Evolutionary conservation across 1,140 invertebrate species (phyloP).

Genomic region (Drosophila repletoides): DNA sequence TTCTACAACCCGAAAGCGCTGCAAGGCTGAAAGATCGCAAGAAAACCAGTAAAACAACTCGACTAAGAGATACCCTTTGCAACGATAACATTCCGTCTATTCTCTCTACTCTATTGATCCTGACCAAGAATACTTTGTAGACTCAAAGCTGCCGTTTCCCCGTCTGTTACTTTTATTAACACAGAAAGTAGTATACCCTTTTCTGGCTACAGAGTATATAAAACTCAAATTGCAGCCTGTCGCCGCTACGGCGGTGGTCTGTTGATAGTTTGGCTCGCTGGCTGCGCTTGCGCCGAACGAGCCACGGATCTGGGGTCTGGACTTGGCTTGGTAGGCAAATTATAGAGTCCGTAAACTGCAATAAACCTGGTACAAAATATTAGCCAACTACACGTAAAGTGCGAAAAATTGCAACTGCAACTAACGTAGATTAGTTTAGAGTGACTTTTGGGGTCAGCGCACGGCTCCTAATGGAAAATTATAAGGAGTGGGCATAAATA

Average conservation of each 20-base stretch:
- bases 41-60: no score
- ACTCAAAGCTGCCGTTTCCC: no score
- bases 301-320: neutral
- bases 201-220: no score
- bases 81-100: no score
- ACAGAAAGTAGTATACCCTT: no score
- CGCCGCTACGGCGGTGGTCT: neutral
- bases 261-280: no score
- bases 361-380: conserved; percentile 14
- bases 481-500: conserved; percentile 2
- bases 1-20: neutral
- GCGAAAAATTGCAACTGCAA: conserved; percentile 29
- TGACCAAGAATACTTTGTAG: no score
- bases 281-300: conserved; percentile 31
- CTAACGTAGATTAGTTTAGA: conserved; percentile 20
- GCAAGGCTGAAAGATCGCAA: no score
- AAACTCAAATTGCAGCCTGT: conserved; percentile 22
- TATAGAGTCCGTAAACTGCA: conserved; percentile 17
- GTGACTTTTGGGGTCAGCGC: conserved; percentile 2
- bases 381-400: conserved; percentile 26
- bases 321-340: conserved; percentile 22
- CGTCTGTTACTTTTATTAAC: no score
- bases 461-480: conserved; percentile 7
- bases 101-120: no score
- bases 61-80: no score